These are phyloP conservation scores for Rotaria socialis DNA, from an alignment of 2,888 invertebrate species.

Conservation along the genomic window DNA sequence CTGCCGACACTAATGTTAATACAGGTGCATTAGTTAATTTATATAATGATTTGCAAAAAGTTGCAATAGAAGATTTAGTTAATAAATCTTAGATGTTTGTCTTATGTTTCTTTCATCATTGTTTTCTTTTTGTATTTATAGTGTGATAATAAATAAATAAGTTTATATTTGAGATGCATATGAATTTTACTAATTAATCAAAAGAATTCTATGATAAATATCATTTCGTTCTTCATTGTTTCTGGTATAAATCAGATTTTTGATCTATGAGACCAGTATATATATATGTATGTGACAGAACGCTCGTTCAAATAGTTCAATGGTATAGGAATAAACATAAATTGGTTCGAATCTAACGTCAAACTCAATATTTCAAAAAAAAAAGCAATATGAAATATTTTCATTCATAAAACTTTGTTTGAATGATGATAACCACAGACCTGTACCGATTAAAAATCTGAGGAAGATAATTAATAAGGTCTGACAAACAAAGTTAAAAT, in stretches of 20 bases:
- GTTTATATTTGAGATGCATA: too few species aligned
- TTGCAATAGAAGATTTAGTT: background rate
- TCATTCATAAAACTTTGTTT: background rate
- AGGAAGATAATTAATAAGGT: background rate
- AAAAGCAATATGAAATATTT: background rate
- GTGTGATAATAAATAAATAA: too few species aligned
- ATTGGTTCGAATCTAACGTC: slow-evolving; percentile 13
- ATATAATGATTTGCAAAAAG: background rate
- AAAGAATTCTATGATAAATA: too few species aligned
- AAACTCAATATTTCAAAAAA: background rate
- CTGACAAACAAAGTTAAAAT: background rate
- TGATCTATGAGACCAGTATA: too few species aligned
- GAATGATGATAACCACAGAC: slow-evolving; percentile 28
- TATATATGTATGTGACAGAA: too few species aligned
- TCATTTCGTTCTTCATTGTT: too few species aligned
- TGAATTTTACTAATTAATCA: too few species aligned
- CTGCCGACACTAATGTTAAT: slow-evolving; percentile 11
- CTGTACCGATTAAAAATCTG: background rate
- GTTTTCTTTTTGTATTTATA: background rate
- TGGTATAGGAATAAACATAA: background rate
- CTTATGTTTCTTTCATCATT: background rate
- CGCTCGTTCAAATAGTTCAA: background rate
- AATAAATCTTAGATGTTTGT: background rate
- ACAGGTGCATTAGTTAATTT: slow-evolving; percentile 11
- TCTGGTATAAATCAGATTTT: too few species aligned